Percentiles rank a stretch among this genome's conserved stretches.
Conservation (phyloP, 2,888 invertebrate species). For the Latheticus oryzae region DNA sequence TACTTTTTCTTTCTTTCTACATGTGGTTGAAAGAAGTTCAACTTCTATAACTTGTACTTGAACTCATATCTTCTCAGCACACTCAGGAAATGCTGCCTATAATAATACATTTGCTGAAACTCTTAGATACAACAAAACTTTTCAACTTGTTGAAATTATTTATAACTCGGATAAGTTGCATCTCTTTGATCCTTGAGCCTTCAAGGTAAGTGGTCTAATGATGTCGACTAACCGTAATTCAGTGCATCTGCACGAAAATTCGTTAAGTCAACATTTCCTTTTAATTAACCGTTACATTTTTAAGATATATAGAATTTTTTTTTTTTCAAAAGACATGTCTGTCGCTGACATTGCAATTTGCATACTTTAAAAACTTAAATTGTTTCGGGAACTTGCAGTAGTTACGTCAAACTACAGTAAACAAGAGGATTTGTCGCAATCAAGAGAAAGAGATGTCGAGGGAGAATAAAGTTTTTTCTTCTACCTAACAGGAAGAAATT, state of each 20-base stretch:
- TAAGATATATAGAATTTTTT: slow-evolving; percentile 3
- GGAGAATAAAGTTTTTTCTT: slow-evolving; percentile 40
- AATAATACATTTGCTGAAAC: no score
- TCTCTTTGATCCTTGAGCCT: slow-evolving; percentile 20
- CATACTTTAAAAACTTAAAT: slow-evolving; percentile 50
- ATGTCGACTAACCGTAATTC: neutral
- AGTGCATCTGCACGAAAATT: neutral
- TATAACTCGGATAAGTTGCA: slow-evolving; percentile 27
- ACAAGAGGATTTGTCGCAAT: slow-evolving; percentile 44
- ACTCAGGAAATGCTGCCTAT: no score
- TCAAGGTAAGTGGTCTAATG: slow-evolving; percentile 19
- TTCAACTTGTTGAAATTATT: no score
- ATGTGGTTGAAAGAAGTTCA: no score
- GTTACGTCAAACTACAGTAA: slow-evolving; percentile 37
- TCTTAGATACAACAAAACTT: no score
- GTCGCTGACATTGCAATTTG: slow-evolving; percentile 47
- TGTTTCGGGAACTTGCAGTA: slow-evolving; percentile 43
- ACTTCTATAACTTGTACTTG: no score
- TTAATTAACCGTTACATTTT: slow-evolving; percentile 2
- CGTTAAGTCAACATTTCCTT: neutral
- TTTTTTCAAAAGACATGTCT: slow-evolving; percentile 24
- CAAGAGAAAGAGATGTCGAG: slow-evolving; percentile 40
- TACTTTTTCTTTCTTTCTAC: no score
- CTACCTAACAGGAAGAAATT: slow-evolving; percentile 27
- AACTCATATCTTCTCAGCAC: no score